A percentile compares a stretch with the other conserved stretches of the same genome.
These are phyloP conservation scores for Myxocyprinus asiaticus DNA, from an alignment of 2,113 vertebrate species.

Conservation along the genomic window DNA sequence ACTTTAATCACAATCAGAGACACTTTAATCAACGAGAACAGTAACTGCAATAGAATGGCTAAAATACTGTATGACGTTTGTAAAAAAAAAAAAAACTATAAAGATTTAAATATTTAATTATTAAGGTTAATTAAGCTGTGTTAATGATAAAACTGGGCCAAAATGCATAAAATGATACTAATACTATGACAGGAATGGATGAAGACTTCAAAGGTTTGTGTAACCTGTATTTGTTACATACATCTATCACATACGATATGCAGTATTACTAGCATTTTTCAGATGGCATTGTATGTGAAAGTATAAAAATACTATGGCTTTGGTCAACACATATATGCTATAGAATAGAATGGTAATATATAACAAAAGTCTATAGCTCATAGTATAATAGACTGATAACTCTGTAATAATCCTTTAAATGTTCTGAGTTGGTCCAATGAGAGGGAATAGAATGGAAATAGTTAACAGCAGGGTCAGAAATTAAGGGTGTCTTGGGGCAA, in stretches of 20 bases:
- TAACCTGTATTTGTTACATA: background rate
- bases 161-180: background rate
- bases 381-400: background rate
- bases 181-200: constrained; percentile 2
- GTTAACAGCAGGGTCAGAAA: too few relatives aligned
- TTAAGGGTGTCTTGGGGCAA: too few relatives aligned
- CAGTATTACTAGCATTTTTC: background rate
- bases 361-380: background rate
- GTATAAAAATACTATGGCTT: background rate
- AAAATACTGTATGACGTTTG: too few relatives aligned
- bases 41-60: too few relatives aligned
- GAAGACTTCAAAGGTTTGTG: background rate
- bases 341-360: background rate
- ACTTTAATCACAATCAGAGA: background rate
- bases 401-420: background rate
- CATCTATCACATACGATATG: background rate
- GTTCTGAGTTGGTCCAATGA: constrained; percentile 1
- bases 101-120: too few relatives aligned
- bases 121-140: too few relatives aligned
- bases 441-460: background rate
- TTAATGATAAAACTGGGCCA: background rate
- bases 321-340: background rate
- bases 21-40: too few relatives aligned
- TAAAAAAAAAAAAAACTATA: too few relatives aligned
- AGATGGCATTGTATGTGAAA: background rate